These are phyloP conservation scores for Nycticryphes semicollaris DNA, from an alignment of 2,113 vertebrate species.

Conservation along the genomic window DNA sequence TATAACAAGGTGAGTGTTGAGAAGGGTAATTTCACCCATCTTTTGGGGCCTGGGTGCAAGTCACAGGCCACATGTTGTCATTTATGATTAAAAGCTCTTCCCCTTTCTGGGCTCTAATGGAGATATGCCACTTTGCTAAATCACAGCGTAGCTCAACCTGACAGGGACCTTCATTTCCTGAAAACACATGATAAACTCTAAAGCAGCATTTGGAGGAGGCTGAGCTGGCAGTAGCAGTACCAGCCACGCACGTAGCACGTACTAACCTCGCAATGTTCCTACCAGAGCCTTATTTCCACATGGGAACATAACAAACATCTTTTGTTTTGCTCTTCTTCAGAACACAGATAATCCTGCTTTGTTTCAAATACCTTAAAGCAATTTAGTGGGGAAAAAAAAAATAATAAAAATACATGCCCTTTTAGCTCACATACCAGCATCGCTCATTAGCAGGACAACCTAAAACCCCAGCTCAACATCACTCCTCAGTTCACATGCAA, in stretches of 20 bases:
- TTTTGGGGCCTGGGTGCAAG: background rate
- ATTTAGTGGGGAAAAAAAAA: background rate
- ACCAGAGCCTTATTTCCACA: background rate
- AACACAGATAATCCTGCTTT: background rate
- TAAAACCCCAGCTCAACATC: background rate
- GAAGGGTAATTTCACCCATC: background rate
- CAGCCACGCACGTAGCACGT: fast-evolving
- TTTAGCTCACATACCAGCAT: background rate
- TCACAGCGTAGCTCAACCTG: background rate
- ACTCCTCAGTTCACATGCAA: background rate
- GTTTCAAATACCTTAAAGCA: background rate
- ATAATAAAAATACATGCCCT: background rate
- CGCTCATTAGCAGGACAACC: background rate
- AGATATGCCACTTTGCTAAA: constrained; percentile 4
- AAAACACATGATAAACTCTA: background rate
- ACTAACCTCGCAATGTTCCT: background rate
- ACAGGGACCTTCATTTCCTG: background rate
- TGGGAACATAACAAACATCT: background rate
- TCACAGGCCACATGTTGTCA: background rate
- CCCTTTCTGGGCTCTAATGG: background rate
- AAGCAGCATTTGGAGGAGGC: background rate
- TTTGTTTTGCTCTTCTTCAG: background rate
- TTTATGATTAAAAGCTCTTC: background rate
- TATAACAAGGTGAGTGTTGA: background rate
- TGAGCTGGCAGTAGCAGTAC: background rate